Conservation (phyloP, 2,888 invertebrate genomes). For the Cosmorhoe ocellata region DNA sequence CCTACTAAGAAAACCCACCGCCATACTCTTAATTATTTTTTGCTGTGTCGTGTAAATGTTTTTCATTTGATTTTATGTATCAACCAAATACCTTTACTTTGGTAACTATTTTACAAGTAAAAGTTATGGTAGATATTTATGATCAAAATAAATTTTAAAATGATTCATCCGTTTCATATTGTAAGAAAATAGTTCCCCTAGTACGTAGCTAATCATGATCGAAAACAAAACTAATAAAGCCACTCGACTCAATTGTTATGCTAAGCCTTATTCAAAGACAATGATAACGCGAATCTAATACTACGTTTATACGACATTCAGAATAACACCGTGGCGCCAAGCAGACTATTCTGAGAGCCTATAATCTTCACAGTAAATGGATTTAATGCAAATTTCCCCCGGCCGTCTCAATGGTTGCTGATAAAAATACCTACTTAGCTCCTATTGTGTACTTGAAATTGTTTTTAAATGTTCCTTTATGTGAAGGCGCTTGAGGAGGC, state of each 20-base stretch:
- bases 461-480: slow-evolving; percentile 48
- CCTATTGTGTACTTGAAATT: slow-evolving; percentile 59
- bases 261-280: slow-evolving; percentile 27
- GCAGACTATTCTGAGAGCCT: slow-evolving; percentile 63
- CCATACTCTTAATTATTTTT: too few species aligned
- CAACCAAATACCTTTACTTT: too few species aligned
- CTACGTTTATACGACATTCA: slow-evolving; percentile 24
- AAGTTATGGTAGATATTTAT: too few species aligned
- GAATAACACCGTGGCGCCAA: slow-evolving; percentile 49
- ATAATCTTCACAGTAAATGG: slow-evolving; percentile 72
- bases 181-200: neutral
- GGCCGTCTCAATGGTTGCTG: slow-evolving; percentile 58
- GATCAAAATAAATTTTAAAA: too few species aligned
- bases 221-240: slow-evolving; percentile 26
- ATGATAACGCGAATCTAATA: slow-evolving; percentile 29
- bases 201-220: slow-evolving; percentile 18
- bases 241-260: slow-evolving; percentile 27
- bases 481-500: slow-evolving; percentile 32
- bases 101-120: too few species aligned
- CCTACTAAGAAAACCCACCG: too few species aligned
- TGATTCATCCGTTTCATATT: too few species aligned
- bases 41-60: too few species aligned
- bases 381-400: slow-evolving; percentile 71
- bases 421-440: slow-evolving; percentile 61
- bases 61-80: too few species aligned